Evolutionary conservation across 2,797 vertebrate genomes (phyloP).

Genomic region (Centroberyx gerrardi): DNA sequence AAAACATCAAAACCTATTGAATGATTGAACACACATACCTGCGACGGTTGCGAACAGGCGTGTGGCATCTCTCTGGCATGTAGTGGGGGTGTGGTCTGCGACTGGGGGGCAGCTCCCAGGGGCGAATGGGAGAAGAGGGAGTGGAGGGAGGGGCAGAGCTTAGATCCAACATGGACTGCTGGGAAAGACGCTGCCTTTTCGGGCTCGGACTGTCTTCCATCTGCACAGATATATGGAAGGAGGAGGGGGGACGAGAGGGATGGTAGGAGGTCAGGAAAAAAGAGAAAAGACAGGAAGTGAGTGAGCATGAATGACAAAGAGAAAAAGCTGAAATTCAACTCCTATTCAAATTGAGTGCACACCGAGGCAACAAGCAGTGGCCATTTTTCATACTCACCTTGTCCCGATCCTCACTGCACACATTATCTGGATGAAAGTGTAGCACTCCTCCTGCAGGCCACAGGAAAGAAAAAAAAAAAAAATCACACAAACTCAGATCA

Average conservation of each 20-base stretch:
- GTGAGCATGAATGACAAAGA: slow-evolving; percentile 6
- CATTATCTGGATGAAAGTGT: slow-evolving; percentile 84
- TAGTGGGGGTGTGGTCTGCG: slow-evolving; percentile 94
- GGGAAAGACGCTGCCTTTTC: slow-evolving; percentile 96
- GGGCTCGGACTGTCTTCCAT: slow-evolving; percentile 97
- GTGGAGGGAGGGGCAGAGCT: slow-evolving; percentile 91
- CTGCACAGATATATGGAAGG: slow-evolving; percentile 73
- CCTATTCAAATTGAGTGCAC: slow-evolving; percentile 56
- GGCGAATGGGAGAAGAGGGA: slow-evolving; percentile 96
- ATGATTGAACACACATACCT: slow-evolving; percentile 83
- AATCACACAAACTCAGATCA: slow-evolving; percentile 61
- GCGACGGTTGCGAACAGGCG: slow-evolving; percentile 94
- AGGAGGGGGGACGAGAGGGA: slow-evolving; percentile 8
- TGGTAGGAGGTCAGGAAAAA: slow-evolving; percentile 7
- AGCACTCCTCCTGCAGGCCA: slow-evolving; percentile 79
- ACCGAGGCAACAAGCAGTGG: slow-evolving; percentile 36
- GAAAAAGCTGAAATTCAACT: slow-evolving; percentile 33
- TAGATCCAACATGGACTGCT: slow-evolving; percentile 95
- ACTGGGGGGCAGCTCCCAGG: slow-evolving; percentile 96
- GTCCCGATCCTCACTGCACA: slow-evolving; percentile 82
- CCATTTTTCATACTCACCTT: slow-evolving; percentile 80
- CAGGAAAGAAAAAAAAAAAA: not conserved
- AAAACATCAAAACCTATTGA: too few relatives aligned
- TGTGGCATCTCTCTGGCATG: slow-evolving; percentile 97
- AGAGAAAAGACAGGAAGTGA: not conserved